Base-by-base conservation (phyloP, 1,140 invertebrate genomes). In the Eulimnadia texana region DNA sequence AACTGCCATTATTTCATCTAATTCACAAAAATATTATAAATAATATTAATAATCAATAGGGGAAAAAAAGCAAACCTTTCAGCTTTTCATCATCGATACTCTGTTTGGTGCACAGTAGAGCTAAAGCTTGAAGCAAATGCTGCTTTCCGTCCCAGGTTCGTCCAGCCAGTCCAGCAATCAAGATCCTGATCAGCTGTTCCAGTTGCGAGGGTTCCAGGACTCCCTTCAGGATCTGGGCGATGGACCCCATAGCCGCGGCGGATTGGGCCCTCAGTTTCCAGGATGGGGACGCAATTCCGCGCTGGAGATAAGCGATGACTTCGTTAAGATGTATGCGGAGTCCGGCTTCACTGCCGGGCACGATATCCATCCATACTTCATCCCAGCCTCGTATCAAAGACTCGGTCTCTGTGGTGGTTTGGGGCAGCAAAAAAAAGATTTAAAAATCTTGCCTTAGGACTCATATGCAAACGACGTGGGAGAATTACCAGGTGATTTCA, bases 121-220 rank as follows among this genome's bases (percentile, higher is more conserved):
- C 80, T 11, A 93, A 70, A 1, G 90, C 90, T 67, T 84, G 79
- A 3, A 93, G 68, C 6, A 93, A 70, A 59, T 82, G 78, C 66
- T 92, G 84, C 72, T 95, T 95, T 19, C 90, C 91, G 65, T 84
- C 82, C 82, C 89, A 95, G 0, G 87, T 93, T 68, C 89, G 81
- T 3, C 91, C 90, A 60, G 82, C 79, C n/a, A 91, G 74, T 1
- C 84, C 84, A 56, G 77, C 78, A 0, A 86, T 72, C 28, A 93
- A 70, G 52, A 87, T 80, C 27, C 76, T 78, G 1, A 92, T 72
- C 10, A 93, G 74, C 16, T 72, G 73, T 65, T 82, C 79, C 27
- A 85, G 73, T 60, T 87, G 79, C 3, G 78, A 74, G 11, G 79
- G 74, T n/a, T 81, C 79, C 51, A 93, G 74, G 10, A 79, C 78